Evolutionary conservation across 2,113 vertebrate genomes (phyloP).

Genomic region (Hystrix brachyura): DNA sequence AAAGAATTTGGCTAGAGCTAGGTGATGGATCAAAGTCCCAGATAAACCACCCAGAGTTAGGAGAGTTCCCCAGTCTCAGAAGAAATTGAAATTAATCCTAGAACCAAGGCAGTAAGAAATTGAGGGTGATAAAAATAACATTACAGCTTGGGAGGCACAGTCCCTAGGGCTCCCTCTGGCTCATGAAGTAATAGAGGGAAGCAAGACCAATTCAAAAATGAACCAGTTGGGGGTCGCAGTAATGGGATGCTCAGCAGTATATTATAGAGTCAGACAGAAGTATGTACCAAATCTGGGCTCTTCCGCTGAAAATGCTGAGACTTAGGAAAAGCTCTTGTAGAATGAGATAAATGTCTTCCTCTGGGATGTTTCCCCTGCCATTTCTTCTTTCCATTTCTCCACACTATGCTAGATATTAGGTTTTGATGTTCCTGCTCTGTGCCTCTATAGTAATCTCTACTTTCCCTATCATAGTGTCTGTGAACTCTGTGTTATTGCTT

Average conservation of each 20-base stretch:
- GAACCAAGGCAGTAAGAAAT: conserved; percentile 2
- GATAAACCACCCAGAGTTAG: neutral
- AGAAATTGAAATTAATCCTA: conserved; percentile 38
- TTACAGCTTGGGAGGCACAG: neutral
- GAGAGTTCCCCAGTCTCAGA: neutral
- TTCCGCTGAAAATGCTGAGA: neutral
- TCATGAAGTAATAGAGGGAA: neutral
- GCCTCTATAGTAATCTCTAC: neutral
- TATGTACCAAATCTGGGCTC: neutral
- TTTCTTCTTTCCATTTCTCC: neutral
- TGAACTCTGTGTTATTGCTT: neutral
- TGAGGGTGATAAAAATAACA: neutral
- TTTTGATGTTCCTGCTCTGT: neutral
- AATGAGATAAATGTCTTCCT: neutral
- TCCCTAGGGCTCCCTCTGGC: neutral
- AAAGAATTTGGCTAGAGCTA: neutral
- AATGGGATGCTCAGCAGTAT: neutral
- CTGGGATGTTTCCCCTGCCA: neutral
- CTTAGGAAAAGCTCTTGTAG: neutral
- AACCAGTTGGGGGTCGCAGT: neutral
- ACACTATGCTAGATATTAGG: neutral
- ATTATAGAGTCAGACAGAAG: neutral
- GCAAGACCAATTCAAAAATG: neutral
- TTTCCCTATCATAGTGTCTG: neutral
- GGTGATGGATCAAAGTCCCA: neutral